These are phyloP conservation scores for Ectemnius lituratus DNA, from an alignment of 2,888 invertebrate genomes.

Conservation along the genomic window DNA sequence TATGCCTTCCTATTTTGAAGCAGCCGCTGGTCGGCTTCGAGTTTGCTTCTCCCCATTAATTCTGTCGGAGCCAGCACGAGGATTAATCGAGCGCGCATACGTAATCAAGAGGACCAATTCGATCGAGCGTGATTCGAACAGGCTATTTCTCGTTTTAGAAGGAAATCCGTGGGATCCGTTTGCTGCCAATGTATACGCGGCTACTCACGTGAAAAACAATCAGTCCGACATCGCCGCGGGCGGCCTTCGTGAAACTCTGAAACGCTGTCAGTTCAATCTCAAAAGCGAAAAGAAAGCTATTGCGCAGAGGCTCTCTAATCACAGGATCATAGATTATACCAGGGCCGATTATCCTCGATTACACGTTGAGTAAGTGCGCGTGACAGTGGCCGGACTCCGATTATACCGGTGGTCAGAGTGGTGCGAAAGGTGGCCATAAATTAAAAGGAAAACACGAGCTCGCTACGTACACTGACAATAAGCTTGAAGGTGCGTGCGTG, in stretches of 20 bases:
- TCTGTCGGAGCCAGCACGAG: background rate
- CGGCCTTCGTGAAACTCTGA: background rate
- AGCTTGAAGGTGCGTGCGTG: conserved; percentile 32
- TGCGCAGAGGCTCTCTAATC: conserved; percentile 52
- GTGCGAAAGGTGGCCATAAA: conserved; percentile 50
- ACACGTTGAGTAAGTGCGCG: conserved; percentile 70
- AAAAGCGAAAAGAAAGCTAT: conserved; percentile 33
- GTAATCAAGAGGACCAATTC: conserved; percentile 11
- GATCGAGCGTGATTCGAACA: background rate
- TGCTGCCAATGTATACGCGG: background rate
- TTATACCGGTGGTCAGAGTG: conserved; percentile 59
- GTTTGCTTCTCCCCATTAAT: background rate
- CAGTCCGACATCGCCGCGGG: conserved; percentile 21
- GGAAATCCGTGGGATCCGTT: conserved; percentile 17
- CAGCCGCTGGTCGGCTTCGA: background rate
- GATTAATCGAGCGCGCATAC: conserved; percentile 27
- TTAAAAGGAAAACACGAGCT: conserved; percentile 38
- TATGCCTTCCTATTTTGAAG: conserved; percentile 14
- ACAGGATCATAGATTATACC: conserved; percentile 52
- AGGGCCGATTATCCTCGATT: conserved; percentile 68
- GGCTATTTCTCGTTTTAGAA: conserved; percentile 35
- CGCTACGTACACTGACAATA: conserved; percentile 25
- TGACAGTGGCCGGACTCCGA: conserved; percentile 61
- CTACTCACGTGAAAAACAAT: conserved; percentile 47
- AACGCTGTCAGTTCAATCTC: conserved; percentile 12